Evolutionary conservation across 2,113 vertebrate species (phyloP).

Genomic region (Nesospiza acunhae): DNA sequence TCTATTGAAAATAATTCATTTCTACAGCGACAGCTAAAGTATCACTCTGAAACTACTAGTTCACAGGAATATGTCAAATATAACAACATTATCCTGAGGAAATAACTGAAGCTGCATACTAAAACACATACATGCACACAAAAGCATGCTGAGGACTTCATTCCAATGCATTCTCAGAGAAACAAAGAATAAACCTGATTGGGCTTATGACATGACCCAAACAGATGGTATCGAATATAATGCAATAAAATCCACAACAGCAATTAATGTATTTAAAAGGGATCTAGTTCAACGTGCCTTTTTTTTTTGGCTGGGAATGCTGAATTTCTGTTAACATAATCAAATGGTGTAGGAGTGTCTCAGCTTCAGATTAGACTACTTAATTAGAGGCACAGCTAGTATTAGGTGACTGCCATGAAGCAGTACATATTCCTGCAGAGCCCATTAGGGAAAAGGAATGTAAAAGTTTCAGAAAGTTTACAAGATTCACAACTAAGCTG

Average conservation of each 20-base stretch:
- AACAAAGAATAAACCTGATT: not conserved
- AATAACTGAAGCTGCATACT: not conserved
- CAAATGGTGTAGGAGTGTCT: conserved; percentile 25
- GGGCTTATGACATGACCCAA: not conserved
- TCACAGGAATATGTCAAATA: conserved; percentile 5
- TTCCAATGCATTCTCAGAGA: not conserved
- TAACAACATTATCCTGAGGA: not conserved
- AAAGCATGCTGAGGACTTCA: not conserved
- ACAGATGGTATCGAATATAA: not conserved
- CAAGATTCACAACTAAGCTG: not conserved
- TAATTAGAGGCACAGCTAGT: conserved; percentile 26
- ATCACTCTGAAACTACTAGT: not conserved
- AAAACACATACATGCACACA: not conserved
- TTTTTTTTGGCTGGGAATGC: not conserved
- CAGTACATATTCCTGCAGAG: conserved; percentile 10
- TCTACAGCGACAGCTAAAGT: not conserved
- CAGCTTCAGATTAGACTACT: conserved; percentile 51
- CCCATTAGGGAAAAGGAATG: not conserved
- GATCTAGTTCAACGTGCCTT: not conserved
- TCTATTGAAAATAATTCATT: not conserved
- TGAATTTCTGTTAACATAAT: not conserved
- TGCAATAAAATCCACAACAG: not conserved
- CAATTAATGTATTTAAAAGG: not conserved
- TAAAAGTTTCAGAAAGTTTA: conserved; percentile 29
- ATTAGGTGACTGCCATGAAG: not conserved